A percentile compares a stretch with the other conserved stretches of the same genome.
phyloP scores from a whole-genome alignment of 2,113 vertebrate species.

The Phalacrocorax aristotelis region DNA sequence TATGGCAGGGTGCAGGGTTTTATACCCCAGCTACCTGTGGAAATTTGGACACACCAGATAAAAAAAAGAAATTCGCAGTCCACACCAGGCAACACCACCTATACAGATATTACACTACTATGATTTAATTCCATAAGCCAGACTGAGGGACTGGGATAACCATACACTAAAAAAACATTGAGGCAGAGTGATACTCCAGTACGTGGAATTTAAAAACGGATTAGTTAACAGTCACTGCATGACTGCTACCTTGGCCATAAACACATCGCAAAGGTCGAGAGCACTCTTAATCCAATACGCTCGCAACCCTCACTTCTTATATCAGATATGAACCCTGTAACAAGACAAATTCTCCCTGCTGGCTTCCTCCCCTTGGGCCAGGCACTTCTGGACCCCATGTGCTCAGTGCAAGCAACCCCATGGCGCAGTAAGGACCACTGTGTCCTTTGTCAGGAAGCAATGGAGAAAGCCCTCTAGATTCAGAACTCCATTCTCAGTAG shows the following conservation, averaged over 20 bases:
- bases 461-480: not conserved
- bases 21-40: not conserved
- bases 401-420: not conserved
- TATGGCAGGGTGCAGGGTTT: not conserved
- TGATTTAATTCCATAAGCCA: not conserved
- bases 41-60: not conserved
- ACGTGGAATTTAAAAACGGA: not conserved
- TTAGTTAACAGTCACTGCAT: not conserved
- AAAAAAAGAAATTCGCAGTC: not conserved
- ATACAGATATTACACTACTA: not conserved
- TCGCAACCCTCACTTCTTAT: not conserved
- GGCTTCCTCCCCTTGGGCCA: not conserved
- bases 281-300: not conserved
- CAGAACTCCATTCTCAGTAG: not conserved
- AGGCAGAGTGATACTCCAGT: not conserved
- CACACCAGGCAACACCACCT: not conserved
- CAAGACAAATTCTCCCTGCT: not conserved
- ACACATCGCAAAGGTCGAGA: not conserved
- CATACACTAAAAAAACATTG: not conserved
- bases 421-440: not conserved
- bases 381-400: not conserved
- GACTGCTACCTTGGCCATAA: not conserved
- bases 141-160: not conserved
- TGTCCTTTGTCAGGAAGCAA: not conserved
- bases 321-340: not conserved